A percentile compares a stretch with the other conserved stretches of the same genome.
phyloP scores from a whole-genome alignment of 2,888 invertebrate species.

The Chloroclysta siterata region DNA sequence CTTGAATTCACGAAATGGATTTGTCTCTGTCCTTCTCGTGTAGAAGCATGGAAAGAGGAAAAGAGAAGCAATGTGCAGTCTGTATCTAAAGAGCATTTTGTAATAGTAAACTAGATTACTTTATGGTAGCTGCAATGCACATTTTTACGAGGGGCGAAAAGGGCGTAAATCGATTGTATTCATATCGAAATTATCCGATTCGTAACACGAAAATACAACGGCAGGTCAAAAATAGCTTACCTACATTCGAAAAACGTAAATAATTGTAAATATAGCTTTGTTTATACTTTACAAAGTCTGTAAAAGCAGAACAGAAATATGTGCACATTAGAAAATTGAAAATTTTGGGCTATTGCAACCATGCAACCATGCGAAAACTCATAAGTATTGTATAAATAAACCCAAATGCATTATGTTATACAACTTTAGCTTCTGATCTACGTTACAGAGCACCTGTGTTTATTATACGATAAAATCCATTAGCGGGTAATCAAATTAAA shows the following conservation, averaged over 20 bases:
- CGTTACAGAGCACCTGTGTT: conserved; percentile 56
- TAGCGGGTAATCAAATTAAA: conserved; percentile 27
- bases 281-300: conserved; percentile 49
- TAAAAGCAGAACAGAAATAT: conserved; percentile 52
- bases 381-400: conserved; percentile 3
- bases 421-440: conserved; percentile 56
- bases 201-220: conserved; percentile 26
- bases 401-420: conserved; percentile 54
- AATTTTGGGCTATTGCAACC: conserved; percentile 53
- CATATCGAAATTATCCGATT: conserved; percentile 43
- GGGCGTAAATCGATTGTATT: conserved; percentile 47
- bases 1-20: conserved; percentile 48
- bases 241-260: conserved; percentile 43
- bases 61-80: conserved; percentile 50
- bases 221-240: conserved; percentile 41
- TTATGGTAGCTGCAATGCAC: conserved; percentile 59
- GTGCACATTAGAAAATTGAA: conserved; percentile 55
- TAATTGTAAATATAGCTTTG: conserved; percentile 49
- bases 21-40: conserved; percentile 58
- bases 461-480: conserved; percentile 27
- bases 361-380: conserved; percentile 45
- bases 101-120: conserved; percentile 67
- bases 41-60: conserved; percentile 46
- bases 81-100: conserved; percentile 62
- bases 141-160: conserved; percentile 60